A percentile compares a stretch with the other conserved stretches of the same genome.
These are phyloP conservation scores for Saccostrea echinata DNA, from an alignment of 1,140 invertebrate species.

Conservation along the genomic window DNA sequence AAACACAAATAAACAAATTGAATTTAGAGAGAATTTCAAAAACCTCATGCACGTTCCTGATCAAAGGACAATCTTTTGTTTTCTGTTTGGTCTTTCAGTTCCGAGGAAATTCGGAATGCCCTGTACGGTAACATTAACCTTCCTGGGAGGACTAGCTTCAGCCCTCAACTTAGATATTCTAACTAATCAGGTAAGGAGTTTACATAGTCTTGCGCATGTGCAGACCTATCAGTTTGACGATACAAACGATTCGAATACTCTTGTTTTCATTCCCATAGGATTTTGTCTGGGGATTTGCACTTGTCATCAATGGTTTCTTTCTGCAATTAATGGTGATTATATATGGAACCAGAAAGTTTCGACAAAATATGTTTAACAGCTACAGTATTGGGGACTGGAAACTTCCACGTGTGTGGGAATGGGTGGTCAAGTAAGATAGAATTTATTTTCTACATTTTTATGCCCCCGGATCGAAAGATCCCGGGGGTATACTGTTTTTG, in stretches of 20 bases:
- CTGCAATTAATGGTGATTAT: conserved; percentile 68
- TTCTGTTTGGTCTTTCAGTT: not conserved
- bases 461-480: too few species aligned
- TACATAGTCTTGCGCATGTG: not conserved
- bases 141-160: conserved; percentile 68
- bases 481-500: too few species aligned
- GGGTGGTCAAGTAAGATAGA: conserved; percentile 68
- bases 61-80: not conserved
- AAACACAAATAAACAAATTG: not conserved
- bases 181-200: conserved; percentile 69
- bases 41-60: not conserved
- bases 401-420: conserved; percentile 69
- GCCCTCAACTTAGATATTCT: conserved; percentile 69
- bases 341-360: conserved; percentile 65
- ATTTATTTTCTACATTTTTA: too few species aligned
- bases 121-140: conserved; percentile 61
- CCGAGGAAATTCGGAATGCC: conserved; percentile 65
- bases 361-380: conserved; percentile 66
- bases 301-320: conserved; percentile 73
- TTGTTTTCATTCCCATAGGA: conserved; percentile 62
- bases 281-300: conserved; percentile 75
- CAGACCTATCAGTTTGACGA: not conserved
- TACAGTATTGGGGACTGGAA: conserved; percentile 72
- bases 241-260: not conserved
- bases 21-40: not conserved